Evolutionary conservation across 1,140 invertebrate species (phyloP).

Genomic region (Drosophila burlai): DNA sequence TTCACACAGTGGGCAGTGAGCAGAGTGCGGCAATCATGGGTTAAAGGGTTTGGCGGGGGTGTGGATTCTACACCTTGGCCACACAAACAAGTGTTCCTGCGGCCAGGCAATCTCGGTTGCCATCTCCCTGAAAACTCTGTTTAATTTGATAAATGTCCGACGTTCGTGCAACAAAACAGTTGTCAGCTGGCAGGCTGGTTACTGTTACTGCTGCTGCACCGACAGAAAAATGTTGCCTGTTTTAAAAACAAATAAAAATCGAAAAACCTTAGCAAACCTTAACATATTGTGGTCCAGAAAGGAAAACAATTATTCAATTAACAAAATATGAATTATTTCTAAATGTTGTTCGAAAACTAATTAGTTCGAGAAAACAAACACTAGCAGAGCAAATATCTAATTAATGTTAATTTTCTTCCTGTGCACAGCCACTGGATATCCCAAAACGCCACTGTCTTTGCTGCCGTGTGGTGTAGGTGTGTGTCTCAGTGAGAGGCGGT

Average conservation of each 20-base stretch:
- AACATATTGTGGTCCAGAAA: no score
- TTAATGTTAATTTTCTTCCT: background rate
- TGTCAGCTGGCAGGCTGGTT: conserved; percentile 56
- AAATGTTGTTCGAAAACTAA: background rate
- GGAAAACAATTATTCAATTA: background rate
- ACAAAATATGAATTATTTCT: background rate
- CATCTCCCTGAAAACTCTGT: conserved; percentile 63
- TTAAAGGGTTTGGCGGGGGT: background rate
- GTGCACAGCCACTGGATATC: conserved; percentile 1
- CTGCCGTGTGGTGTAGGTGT: background rate
- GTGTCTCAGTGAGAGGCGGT: background rate
- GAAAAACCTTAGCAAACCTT: background rate
- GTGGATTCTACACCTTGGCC: conserved; percentile 27
- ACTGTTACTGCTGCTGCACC: conserved; percentile 3
- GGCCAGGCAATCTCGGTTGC: conserved; percentile 46
- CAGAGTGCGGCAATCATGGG: background rate
- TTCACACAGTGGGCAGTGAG: conserved; percentile 9
- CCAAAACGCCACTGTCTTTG: conserved; percentile 15
- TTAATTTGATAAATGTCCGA: conserved; percentile 79
- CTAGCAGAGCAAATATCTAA: background rate
- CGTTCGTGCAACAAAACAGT: conserved; percentile 78
- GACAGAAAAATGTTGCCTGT: no score
- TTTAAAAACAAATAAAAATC: background rate
- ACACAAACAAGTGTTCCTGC: conserved; percentile 32
- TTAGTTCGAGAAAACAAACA: background rate